A percentile compares a stretch with the other conserved stretches of the same genome.
These are phyloP conservation scores for Drosophila suzukii DNA, from an alignment of 1,140 invertebrate species.

Conservation along the genomic window DNA sequence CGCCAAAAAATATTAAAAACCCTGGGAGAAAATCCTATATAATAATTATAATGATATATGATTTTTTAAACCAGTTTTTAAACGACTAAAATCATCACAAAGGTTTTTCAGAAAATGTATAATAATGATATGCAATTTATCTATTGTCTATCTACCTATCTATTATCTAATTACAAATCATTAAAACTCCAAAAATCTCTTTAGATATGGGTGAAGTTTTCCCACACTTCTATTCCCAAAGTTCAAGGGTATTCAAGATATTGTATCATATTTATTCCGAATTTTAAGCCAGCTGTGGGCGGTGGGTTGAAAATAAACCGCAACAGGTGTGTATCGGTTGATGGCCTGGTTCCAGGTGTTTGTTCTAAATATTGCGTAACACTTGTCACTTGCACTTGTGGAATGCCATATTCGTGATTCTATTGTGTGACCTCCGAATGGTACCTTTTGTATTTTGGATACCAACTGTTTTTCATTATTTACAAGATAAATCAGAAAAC, in stretches of 20 bases:
- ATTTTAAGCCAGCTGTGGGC: slow-evolving; percentile 2
- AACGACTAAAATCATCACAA: too few species aligned
- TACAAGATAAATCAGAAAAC: too few species aligned
- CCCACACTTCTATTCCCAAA: neutral
- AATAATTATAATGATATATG: neutral
- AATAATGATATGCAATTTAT: too few species aligned
- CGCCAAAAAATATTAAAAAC: neutral
- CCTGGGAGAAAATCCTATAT: neutral
- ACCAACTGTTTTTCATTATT: neutral
- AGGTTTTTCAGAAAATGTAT: neutral
- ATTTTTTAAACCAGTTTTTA: too few species aligned
- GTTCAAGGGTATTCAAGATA: neutral
- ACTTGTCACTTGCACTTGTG: slow-evolving; percentile 16
- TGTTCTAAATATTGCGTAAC: slow-evolving; percentile 13
- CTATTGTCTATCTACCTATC: too few species aligned
- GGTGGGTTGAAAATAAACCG: slow-evolving; percentile 6
- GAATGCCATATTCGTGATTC: neutral
- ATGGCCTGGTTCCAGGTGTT: slow-evolving; percentile 14
- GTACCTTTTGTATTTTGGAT: neutral
- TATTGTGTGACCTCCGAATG: neutral
- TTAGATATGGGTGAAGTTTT: too few species aligned
- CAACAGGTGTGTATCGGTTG: slow-evolving; percentile 17
- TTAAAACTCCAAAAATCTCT: neutral
- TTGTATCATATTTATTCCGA: neutral
- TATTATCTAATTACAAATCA: too few species aligned